Evolutionary conservation across 2,113 vertebrate species (phyloP).

Genomic region (Calidris pygmaea): DNA sequence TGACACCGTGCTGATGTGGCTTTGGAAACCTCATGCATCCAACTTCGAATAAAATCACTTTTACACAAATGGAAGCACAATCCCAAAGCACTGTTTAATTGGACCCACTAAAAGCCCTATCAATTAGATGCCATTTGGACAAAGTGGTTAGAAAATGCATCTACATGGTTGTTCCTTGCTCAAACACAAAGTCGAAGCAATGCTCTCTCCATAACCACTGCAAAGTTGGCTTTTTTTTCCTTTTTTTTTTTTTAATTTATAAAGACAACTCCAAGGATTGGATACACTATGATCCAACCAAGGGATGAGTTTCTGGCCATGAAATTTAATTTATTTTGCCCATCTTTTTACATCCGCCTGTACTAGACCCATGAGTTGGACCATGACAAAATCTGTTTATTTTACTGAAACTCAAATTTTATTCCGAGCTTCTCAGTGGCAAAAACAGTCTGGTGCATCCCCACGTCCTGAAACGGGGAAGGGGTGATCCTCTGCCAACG

Average conservation of each 20-base stretch:
- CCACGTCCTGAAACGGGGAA: rapidly evolving
- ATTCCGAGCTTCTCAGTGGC: not conserved
- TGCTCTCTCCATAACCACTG: not conserved
- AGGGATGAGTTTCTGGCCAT: not conserved
- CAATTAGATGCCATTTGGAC: slow-evolving; percentile 15
- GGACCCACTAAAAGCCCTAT: slow-evolving; percentile 32
- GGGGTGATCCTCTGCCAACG: not conserved
- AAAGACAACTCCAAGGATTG: not conserved
- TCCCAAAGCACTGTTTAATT: not conserved
- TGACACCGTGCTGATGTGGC: not conserved
- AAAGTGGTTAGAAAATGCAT: slow-evolving; percentile 15
- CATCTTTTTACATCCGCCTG: not conserved
- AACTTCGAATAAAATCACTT: not conserved
- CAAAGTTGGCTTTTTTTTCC: not conserved
- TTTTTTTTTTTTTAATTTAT: not conserved
- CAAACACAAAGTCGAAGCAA: not conserved
- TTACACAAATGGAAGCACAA: not conserved
- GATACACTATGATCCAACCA: not conserved
- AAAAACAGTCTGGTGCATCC: not conserved
- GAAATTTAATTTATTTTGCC: not conserved
- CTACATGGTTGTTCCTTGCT: not conserved
- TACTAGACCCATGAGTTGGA: not conserved
- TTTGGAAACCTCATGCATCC: not conserved
- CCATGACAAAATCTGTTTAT: not conserved
- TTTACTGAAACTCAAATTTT: not conserved